Evolutionary conservation across 2,113 vertebrate species (phyloP).

Genomic region (Phrynocephalus versicolor): DNA sequence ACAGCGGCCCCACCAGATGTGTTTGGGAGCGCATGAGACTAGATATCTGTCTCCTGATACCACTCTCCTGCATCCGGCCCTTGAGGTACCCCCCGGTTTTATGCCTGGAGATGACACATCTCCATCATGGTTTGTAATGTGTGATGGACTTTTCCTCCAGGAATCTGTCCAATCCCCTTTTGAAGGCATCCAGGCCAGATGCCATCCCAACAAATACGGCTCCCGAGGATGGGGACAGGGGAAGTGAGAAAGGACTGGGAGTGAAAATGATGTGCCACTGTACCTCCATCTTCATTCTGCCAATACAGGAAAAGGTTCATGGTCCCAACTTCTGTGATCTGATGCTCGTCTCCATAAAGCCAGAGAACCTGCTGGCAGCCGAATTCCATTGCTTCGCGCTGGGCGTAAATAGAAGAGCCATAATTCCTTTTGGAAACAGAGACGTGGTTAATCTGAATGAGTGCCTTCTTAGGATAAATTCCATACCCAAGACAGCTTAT

Average conservation of each 20-base stretch:
- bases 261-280: neutral
- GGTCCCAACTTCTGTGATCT: conserved; percentile 92
- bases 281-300: conserved; percentile 92
- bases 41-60: too few species aligned
- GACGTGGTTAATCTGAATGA: neutral
- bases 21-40: too few species aligned
- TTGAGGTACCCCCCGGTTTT: too few species aligned
- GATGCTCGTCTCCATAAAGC: conserved; percentile 87
- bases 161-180: too few species aligned
- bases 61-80: too few species aligned
- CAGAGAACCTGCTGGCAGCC: conserved; percentile 92
- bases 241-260: neutral
- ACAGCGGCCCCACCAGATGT: too few species aligned
- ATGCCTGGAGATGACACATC: too few species aligned
- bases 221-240: neutral
- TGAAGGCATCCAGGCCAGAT: too few species aligned
- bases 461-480: neutral
- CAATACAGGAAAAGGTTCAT: conserved; percentile 95
- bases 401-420: conserved; percentile 80
- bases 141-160: too few species aligned
- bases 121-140: too few species aligned
- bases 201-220: neutral
- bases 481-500: neutral
- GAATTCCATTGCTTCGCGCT: conserved; percentile 78
- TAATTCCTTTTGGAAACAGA: conserved; percentile 82